phyloP scores from a whole-genome alignment of 1,140 invertebrate species.

The Parasteatoda tepidariorum region DNA sequence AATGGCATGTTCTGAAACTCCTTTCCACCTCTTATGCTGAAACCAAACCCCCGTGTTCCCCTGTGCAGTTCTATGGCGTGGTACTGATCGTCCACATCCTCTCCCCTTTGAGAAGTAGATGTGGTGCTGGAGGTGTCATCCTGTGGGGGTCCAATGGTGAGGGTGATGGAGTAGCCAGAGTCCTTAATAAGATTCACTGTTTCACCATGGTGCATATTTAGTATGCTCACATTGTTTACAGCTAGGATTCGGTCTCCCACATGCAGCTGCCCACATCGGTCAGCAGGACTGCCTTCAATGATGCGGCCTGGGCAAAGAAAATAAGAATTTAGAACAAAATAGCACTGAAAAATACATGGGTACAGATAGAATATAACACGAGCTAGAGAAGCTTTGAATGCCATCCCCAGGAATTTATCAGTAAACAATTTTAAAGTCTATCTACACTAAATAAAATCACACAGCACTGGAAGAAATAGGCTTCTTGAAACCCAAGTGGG shows the following conservation, averaged over 20 bases:
- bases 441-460: not conserved
- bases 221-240: slow-evolving; percentile 92
- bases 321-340: too few relatives aligned
- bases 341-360: too few relatives aligned
- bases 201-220: slow-evolving; percentile 93
- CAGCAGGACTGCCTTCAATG: slow-evolving; percentile 94
- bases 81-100: slow-evolving; percentile 43
- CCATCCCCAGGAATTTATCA: not conserved
- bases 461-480: too few relatives aligned
- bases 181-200: slow-evolving; percentile 93
- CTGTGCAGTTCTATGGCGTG: slow-evolving; percentile 78
- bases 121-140: slow-evolving; percentile 40
- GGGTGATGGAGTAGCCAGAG: slow-evolving; percentile 76
- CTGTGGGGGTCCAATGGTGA: slow-evolving; percentile 26
- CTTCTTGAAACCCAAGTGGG: too few relatives aligned
- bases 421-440: not conserved
- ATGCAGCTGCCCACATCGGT: slow-evolving; percentile 87
- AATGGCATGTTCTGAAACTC: slow-evolving; percentile 88
- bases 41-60: slow-evolving; percentile 83
- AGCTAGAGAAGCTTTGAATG: too few relatives aligned
- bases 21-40: slow-evolving; percentile 84
- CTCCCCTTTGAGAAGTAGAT: slow-evolving; percentile 18
- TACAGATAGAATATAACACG: too few relatives aligned
- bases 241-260: slow-evolving; percentile 96
- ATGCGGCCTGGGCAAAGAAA: slow-evolving; percentile 76